phyloP scores from a whole-genome alignment of 2,797 vertebrate genomes.

The Aulostomus chinensis region DNA sequence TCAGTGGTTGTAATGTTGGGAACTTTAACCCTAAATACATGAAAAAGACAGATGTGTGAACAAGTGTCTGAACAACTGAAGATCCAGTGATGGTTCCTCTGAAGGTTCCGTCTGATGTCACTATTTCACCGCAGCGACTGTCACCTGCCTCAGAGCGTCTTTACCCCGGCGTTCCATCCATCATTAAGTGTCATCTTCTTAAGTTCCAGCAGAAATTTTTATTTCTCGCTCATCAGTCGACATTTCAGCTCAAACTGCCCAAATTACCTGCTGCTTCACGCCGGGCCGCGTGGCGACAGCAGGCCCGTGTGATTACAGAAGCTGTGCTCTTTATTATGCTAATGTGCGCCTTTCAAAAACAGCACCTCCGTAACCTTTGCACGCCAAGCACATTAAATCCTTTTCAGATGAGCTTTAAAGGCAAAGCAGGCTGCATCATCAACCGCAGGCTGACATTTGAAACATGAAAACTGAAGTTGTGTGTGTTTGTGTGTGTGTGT shows the following conservation, averaged over 20 bases:
- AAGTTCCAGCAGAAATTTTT: conserved; percentile 28
- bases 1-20: too few species aligned
- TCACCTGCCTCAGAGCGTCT: conserved; percentile 28
- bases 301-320: conserved; percentile 46
- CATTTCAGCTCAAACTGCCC: conserved; percentile 29
- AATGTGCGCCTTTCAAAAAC: conserved; percentile 56
- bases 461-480: conserved; percentile 43
- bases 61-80: neutral
- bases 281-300: conserved; percentile 6
- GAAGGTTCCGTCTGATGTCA: too few species aligned
- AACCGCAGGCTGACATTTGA: conserved; percentile 63
- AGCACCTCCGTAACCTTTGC: conserved; percentile 59
- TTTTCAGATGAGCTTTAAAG: conserved; percentile 58
- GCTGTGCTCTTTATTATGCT: conserved; percentile 60
- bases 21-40: too few species aligned
- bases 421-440: conserved; percentile 51
- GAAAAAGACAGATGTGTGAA: too few species aligned
- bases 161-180: conserved; percentile 45
- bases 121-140: conserved; percentile 43
- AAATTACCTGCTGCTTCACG: conserved; percentile 21
- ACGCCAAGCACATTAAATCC: conserved; percentile 39
- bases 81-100: too few species aligned
- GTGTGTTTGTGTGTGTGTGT: conserved; percentile 11
- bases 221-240: conserved; percentile 19
- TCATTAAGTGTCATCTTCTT: conserved; percentile 51